Conservation (phyloP, 2,888 invertebrate genomes). For the Trissoscelio sp. region DNA sequence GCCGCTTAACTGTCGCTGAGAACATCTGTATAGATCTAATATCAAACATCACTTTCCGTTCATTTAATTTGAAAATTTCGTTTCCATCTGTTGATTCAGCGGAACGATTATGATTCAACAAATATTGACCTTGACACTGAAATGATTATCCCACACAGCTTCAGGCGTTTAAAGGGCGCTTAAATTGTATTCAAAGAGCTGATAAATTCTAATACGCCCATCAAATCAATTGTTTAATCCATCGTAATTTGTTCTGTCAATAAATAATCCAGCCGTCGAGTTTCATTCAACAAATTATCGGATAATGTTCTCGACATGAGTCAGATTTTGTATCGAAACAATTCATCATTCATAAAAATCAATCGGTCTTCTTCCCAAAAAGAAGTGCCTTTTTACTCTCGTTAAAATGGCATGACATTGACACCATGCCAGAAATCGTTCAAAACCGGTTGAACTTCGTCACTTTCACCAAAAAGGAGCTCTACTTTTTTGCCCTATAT, state of each 20-base stretch:
- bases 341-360: constrained; percentile 24
- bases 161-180: constrained; percentile 49
- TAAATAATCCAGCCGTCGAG: constrained; percentile 2
- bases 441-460: constrained; percentile 50
- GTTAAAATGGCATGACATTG: constrained; percentile 39
- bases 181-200: constrained; percentile 28
- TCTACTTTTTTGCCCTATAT: constrained; percentile 39
- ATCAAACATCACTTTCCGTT: constrained; percentile 41
- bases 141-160: constrained; percentile 48
- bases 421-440: constrained; percentile 50
- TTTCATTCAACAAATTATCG: not conserved
- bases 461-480: constrained; percentile 55
- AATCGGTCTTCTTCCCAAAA: constrained; percentile 5
- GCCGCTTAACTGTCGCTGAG: constrained; percentile 5
- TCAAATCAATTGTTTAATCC: constrained; percentile 12
- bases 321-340: too few species aligned
- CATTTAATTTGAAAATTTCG: constrained; percentile 50
- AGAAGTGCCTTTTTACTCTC: constrained; percentile 34
- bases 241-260: not conserved
- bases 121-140: constrained; percentile 66
- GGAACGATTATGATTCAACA: constrained; percentile 58
- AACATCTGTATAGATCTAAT: constrained; percentile 24
- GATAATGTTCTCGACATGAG: too few species aligned
- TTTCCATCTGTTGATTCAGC: constrained; percentile 53
- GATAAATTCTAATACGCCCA: constrained; percentile 16